A percentile compares a stretch with the other conserved stretches of the same genome.
Evolutionary conservation across 1,140 invertebrate genomes (phyloP).

Genomic region (Bombus impatiens): DNA sequence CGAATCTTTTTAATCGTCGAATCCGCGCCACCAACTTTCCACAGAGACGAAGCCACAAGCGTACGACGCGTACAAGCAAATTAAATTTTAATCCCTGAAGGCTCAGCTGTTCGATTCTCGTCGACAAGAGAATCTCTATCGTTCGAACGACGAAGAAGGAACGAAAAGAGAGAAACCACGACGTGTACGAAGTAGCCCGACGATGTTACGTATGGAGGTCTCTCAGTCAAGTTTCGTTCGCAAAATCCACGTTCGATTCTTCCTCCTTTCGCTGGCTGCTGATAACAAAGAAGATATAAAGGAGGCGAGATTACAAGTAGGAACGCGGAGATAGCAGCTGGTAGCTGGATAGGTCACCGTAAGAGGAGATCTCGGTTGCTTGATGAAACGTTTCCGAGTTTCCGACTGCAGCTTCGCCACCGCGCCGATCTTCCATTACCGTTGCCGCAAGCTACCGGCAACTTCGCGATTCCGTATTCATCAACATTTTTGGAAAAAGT

Average conservation of each 20-base stretch:
- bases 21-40: no score
- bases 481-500: constrained; percentile 70
- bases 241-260: constrained; percentile 60
- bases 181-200: constrained; percentile 41
- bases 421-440: constrained; percentile 30
- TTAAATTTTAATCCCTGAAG: not conserved
- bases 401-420: constrained; percentile 43
- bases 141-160: not conserved
- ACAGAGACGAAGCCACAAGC: no score
- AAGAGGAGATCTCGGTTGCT: constrained; percentile 35
- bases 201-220: constrained; percentile 59
- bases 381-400: constrained; percentile 64
- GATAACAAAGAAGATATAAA: constrained; percentile 67
- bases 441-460: constrained; percentile 21
- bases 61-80: not conserved
- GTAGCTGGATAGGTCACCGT: not conserved
- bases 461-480: constrained; percentile 70
- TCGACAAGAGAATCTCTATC: not conserved
- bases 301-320: constrained; percentile 64
- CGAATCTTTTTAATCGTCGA: not conserved
- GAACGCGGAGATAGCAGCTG: no score
- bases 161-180: not conserved
- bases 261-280: constrained; percentile 26
- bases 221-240: constrained; percentile 62
- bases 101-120: not conserved